These are phyloP conservation scores for Ceratina japonica DNA, from an alignment of 1,140 invertebrate genomes.

Conservation along the genomic window DNA sequence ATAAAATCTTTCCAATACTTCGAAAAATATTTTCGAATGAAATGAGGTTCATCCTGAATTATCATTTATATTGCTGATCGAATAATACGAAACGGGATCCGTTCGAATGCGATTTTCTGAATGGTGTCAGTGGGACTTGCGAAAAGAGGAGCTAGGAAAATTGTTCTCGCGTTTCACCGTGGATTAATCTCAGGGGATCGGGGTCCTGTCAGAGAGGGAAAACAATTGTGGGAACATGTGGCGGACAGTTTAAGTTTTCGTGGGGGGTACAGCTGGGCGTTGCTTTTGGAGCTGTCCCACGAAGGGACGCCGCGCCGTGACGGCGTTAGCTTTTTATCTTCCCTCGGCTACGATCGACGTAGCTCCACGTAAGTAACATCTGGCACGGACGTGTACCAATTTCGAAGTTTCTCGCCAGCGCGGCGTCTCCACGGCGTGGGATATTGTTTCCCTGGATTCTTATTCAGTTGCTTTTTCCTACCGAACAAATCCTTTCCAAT, in stretches of 20 bases:
- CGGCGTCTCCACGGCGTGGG: slow-evolving; percentile 7
- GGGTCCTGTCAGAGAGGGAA: slow-evolving; percentile 12
- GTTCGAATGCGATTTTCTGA: too few relatives aligned
- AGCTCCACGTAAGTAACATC: slow-evolving; percentile 59
- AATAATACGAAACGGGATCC: too few relatives aligned
- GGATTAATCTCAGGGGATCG: slow-evolving; percentile 25
- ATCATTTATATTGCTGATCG: too few relatives aligned
- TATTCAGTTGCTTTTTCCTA: slow-evolving; percentile 5
- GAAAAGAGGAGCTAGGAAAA: not conserved
- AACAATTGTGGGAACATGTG: slow-evolving; percentile 52
- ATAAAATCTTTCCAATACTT: too few relatives aligned
- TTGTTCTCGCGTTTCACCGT: not conserved
- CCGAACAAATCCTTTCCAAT: not conserved
- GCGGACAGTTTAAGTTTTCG: slow-evolving; percentile 49
- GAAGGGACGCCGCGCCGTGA: slow-evolving; percentile 14
- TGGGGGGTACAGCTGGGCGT: slow-evolving; percentile 50
- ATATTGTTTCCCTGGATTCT: slow-evolving; percentile 41
- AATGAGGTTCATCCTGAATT: too few relatives aligned
- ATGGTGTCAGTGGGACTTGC: not conserved
- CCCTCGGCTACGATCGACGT: slow-evolving; percentile 27
- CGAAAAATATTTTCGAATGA: too few relatives aligned
- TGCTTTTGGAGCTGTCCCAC: slow-evolving; percentile 39
- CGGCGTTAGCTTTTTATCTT: slow-evolving; percentile 53
- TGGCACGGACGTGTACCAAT: slow-evolving; percentile 60
- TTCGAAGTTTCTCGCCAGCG: slow-evolving; percentile 53